These are phyloP conservation scores for Lycodopsis pacificus DNA, from an alignment of 2,797 vertebrate genomes.

Conservation along the genomic window DNA sequence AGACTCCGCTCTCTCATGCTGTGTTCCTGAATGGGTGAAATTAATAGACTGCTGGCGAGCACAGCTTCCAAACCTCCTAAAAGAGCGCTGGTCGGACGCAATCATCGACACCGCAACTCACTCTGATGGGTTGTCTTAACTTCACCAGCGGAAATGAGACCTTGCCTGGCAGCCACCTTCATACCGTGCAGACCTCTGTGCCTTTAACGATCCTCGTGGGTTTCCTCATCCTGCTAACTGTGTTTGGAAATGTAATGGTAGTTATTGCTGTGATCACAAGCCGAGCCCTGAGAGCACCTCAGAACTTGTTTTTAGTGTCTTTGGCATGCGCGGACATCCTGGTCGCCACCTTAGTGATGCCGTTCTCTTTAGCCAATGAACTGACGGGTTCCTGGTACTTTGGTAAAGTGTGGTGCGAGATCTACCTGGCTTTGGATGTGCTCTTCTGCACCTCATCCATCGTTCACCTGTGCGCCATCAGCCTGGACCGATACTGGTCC, in stretches of 20 bases:
- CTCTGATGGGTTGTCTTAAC: conserved; percentile 86
- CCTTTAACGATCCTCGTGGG: conserved; percentile 89
- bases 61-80: conserved; percentile 21
- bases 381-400: conserved; percentile 98
- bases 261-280: conserved; percentile 95
- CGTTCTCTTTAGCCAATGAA: conserved; percentile 96
- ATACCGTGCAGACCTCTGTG: conserved; percentile 85
- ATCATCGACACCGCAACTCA: conserved; percentile 54
- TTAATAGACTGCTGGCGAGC: conserved; percentile 38
- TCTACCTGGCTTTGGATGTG: conserved; percentile 96
- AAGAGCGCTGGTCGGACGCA: conserved; percentile 58
- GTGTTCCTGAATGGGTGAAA: conserved; percentile 53
- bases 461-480: conserved; percentile 95
- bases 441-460: conserved; percentile 98
- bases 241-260: conserved; percentile 95
- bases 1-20: conserved; percentile 32
- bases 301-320: conserved; percentile 97
- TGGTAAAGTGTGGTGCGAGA: conserved; percentile 95
- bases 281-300: conserved; percentile 91
- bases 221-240: conserved; percentile 91
- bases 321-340: conserved; percentile 96
- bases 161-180: conserved; percentile 76
- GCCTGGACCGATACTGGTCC: conserved; percentile 96
- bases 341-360: conserved; percentile 95
- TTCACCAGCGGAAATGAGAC: conserved; percentile 83